Conservation (phyloP, 2,888 invertebrate species). For the Agonopterix arenella region DNA sequence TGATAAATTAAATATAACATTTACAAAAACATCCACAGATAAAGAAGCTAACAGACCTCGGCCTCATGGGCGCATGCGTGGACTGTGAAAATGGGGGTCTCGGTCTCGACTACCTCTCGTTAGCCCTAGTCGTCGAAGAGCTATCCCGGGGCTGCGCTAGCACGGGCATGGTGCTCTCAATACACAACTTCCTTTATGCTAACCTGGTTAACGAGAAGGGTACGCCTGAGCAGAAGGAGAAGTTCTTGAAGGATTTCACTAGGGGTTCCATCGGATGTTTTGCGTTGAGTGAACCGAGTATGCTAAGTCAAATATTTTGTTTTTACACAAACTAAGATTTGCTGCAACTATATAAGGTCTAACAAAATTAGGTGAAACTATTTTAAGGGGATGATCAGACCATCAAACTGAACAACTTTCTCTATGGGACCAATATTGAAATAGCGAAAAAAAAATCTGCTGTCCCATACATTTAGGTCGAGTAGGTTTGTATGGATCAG, state of each 20-base stretch:
- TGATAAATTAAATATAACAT: no score
- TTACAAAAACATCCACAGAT: conserved; percentile 58
- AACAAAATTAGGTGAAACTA: no score
- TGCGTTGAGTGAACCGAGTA: conserved; percentile 87
- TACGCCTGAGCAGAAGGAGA: conserved; percentile 80
- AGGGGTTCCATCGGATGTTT: conserved; percentile 85
- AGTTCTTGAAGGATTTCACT: conserved; percentile 78
- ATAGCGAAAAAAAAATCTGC: no score
- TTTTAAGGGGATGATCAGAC: no score
- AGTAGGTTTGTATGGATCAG: no score
- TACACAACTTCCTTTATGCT: conserved; percentile 86
- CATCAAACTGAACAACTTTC: no score
- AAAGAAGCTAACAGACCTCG: conserved; percentile 81
- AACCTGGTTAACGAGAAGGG: conserved; percentile 82
- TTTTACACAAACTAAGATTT: no score
- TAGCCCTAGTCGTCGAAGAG: conserved; percentile 87
- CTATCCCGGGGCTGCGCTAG: conserved; percentile 86
- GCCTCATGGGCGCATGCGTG: conserved; percentile 82
- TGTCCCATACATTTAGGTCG: no score
- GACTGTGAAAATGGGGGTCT: conserved; percentile 81
- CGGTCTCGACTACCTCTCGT: conserved; percentile 81
- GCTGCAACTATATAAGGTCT: no score
- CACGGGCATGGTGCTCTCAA: conserved; percentile 85
- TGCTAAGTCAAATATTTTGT: no score
- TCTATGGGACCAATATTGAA: no score